A percentile compares a stretch with the other conserved stretches of the same genome.
Conservation (phyloP, 2,113 vertebrate species). For the Phrynosoma blainvillii region DNA sequence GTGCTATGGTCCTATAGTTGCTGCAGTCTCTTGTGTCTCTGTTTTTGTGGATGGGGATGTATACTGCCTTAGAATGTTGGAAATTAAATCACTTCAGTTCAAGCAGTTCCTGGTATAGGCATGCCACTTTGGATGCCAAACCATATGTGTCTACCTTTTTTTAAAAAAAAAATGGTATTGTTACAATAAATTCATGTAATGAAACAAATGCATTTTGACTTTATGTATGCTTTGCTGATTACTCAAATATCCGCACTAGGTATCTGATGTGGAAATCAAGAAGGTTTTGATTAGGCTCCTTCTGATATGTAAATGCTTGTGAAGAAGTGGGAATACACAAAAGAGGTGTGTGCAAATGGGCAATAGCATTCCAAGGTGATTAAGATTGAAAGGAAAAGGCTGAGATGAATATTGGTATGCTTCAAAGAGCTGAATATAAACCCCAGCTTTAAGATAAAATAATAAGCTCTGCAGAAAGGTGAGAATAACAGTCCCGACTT, state of each 20-base stretch:
- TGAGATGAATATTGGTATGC: conserved; percentile 6
- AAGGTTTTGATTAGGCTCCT: conserved; percentile 62
- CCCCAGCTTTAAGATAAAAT: conserved; percentile 13
- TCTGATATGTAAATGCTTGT: conserved; percentile 60
- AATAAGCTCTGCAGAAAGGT: conserved; percentile 3
- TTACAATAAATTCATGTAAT: conserved; percentile 45
- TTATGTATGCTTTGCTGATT: conserved; percentile 54
- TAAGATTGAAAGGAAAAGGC: not conserved
- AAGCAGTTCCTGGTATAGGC: conserved; percentile 26
- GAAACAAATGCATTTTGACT: conserved; percentile 56
- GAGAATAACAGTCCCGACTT: not conserved
- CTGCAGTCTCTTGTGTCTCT: too few species aligned
- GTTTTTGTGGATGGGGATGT: conserved; percentile 23
- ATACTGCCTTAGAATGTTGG: conserved; percentile 47
- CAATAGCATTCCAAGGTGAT: conserved; percentile 29
- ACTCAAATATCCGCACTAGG: conserved; percentile 47
- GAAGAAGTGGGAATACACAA: conserved; percentile 39
- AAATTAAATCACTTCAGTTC: conserved; percentile 50
- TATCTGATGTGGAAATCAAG: conserved; percentile 54
- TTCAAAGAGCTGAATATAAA: conserved; percentile 22
- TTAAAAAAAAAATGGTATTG: conserved; percentile 14
- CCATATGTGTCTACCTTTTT: conserved; percentile 29
- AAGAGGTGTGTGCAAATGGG: conserved; percentile 36
- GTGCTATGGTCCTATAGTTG: too few species aligned
- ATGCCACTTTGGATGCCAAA: conserved; percentile 38